Percentiles rank a stretch among this genome's conserved stretches.
Evolutionary conservation across 2,113 vertebrate genomes (phyloP).

Genomic region (Actenoides hombroni): DNA sequence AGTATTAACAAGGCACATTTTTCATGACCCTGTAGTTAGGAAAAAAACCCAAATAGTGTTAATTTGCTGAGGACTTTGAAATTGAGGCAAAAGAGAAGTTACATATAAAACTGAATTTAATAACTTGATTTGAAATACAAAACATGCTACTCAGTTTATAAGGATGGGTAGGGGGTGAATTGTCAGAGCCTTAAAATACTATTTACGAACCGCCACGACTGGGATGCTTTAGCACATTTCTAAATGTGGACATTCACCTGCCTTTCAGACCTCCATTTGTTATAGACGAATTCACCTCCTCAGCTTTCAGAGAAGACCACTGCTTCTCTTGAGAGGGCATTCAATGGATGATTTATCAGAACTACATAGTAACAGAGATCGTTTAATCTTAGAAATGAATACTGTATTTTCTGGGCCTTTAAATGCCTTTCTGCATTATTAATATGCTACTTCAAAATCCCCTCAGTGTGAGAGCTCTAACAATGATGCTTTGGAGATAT

Average conservation of each 20-base stretch:
- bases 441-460: not conserved
- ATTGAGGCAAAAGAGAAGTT: not conserved
- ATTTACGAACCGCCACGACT: not conserved
- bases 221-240: not conserved
- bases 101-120: not conserved
- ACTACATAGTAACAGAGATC: not conserved
- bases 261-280: not conserved
- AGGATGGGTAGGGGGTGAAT: not conserved
- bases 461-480: not conserved
- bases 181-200: not conserved
- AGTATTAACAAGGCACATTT: slow-evolving; percentile 94
- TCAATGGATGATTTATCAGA: not conserved
- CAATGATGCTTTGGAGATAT: not conserved
- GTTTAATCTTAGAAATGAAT: not conserved
- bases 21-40: slow-evolving; percentile 85
- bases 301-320: not conserved
- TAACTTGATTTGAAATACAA: not conserved
- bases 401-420: not conserved
- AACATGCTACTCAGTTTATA: not conserved
- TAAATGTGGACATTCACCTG: not conserved
- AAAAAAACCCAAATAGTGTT: not conserved
- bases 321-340: not conserved
- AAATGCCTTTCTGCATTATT: not conserved
- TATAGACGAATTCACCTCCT: not conserved
- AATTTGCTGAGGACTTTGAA: not conserved